phyloP scores from a whole-genome alignment of 2,113 vertebrate species.

The Xerus inauris region DNA sequence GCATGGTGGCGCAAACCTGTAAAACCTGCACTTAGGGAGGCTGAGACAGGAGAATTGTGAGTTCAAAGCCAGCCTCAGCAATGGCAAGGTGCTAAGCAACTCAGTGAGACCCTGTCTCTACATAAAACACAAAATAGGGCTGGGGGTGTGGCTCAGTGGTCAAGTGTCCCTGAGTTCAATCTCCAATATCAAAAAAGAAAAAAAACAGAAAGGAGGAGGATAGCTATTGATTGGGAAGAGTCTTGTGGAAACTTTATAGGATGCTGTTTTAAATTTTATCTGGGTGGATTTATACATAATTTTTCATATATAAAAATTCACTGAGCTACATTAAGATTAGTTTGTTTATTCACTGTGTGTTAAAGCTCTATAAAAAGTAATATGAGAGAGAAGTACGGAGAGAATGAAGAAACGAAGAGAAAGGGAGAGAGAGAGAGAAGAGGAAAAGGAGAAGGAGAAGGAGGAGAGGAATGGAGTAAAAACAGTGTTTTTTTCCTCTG shows the following conservation, averaged over 20 bases:
- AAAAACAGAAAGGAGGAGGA: rapidly evolving
- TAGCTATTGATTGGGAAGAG: neutral
- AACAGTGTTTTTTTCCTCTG: neutral
- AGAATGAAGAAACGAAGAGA: neutral
- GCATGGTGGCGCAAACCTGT: no score
- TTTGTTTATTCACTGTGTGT: neutral
- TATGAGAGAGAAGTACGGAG: neutral
- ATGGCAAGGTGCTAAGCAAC: no score
- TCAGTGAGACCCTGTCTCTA: no score
- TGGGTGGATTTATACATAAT: neutral
- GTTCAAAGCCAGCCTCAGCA: no score
- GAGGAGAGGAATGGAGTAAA: neutral
- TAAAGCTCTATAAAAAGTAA: neutral
- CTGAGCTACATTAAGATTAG: neutral
- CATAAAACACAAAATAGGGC: no score
- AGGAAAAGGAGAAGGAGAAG: neutral
- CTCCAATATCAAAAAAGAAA: no score
- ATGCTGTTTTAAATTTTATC: neutral
- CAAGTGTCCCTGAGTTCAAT: no score
- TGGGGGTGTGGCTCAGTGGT: no score
- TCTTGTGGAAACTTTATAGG: neutral
- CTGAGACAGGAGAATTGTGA: no score
- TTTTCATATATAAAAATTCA: neutral
- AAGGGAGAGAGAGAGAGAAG: no score
- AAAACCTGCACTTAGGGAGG: no score